Conservation (phyloP, 2,113 vertebrate species). For the Neodontobutis hainanensis region DNA sequence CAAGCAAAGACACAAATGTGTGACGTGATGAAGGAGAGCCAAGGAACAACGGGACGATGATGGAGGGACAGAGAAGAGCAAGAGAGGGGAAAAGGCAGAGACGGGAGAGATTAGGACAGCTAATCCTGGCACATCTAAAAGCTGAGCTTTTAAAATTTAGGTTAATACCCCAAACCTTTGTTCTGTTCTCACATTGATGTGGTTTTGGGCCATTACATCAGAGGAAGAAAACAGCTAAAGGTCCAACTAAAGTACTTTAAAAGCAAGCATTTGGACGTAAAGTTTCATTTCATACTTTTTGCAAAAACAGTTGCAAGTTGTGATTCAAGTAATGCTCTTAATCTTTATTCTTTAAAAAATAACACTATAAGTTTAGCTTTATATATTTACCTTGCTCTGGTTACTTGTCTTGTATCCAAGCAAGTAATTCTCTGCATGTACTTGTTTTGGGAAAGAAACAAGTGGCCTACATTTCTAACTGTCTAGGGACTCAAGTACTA, state of each 20-base stretch:
- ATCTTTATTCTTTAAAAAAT: too few relatives aligned
- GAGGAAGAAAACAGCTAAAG: neutral
- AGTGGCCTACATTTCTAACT: slow-evolving; percentile 54
- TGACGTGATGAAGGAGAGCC: slow-evolving; percentile 41
- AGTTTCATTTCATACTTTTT: too few relatives aligned
- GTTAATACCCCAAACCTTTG: slow-evolving; percentile 69
- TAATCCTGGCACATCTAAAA: slow-evolving; percentile 69
- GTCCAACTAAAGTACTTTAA: too few relatives aligned
- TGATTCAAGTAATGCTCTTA: too few relatives aligned
- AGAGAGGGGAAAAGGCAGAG: slow-evolving; percentile 37
- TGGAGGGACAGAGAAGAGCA: slow-evolving; percentile 36
- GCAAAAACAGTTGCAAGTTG: too few relatives aligned
- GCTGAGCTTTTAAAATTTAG: slow-evolving; percentile 70
- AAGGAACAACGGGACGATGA: slow-evolving; percentile 1
- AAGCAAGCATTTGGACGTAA: too few relatives aligned
- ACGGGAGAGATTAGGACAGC: slow-evolving; percentile 55
- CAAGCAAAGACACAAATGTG: slow-evolving; percentile 44
- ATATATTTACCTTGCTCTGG: neutral
- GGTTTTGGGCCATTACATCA: neutral
- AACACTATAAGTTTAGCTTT: too few relatives aligned
- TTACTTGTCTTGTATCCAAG: slow-evolving; percentile 27
- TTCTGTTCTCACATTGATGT: slow-evolving; percentile 38
- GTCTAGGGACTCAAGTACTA: slow-evolving; percentile 20
- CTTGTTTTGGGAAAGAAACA: slow-evolving; percentile 39
- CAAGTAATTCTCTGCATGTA: slow-evolving; percentile 34